Conservation (phyloP, 2,797 vertebrate genomes). For the Cheirogaleus major region DNA sequence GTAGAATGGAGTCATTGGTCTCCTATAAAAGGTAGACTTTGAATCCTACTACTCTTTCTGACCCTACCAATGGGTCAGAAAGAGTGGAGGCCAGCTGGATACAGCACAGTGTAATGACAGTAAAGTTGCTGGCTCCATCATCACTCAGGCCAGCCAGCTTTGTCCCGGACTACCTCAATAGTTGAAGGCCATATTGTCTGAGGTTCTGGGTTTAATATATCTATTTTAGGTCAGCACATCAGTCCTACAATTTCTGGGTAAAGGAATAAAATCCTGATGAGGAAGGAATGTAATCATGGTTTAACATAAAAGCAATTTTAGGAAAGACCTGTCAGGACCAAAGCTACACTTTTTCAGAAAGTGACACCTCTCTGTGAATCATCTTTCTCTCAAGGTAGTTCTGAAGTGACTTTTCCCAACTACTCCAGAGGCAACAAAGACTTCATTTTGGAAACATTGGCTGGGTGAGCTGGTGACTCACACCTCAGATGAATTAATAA, state of each 20-base stretch:
- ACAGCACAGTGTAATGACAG: background rate
- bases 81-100: background rate
- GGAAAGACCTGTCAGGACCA: conserved; percentile 18
- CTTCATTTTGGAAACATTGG: conserved; percentile 68
- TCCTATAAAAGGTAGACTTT: conserved; percentile 9
- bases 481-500: conserved; percentile 72
- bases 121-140: background rate
- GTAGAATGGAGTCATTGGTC: conserved; percentile 11
- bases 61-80: background rate
- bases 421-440: conserved; percentile 44
- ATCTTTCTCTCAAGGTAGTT: conserved; percentile 55
- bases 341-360: background rate
- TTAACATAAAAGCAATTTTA: conserved; percentile 43
- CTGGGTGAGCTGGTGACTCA: conserved; percentile 68
- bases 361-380: background rate
- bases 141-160: background rate
- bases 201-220: background rate
- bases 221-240: background rate
- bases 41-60: background rate
- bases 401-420: conserved; percentile 48
- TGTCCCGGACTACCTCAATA: background rate
- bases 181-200: background rate
- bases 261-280: conserved; percentile 28
- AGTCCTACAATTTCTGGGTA: background rate
- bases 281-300: background rate